Evolutionary conservation across 2,797 vertebrate species (phyloP).

Genomic region (Cyprinella venusta): DNA sequence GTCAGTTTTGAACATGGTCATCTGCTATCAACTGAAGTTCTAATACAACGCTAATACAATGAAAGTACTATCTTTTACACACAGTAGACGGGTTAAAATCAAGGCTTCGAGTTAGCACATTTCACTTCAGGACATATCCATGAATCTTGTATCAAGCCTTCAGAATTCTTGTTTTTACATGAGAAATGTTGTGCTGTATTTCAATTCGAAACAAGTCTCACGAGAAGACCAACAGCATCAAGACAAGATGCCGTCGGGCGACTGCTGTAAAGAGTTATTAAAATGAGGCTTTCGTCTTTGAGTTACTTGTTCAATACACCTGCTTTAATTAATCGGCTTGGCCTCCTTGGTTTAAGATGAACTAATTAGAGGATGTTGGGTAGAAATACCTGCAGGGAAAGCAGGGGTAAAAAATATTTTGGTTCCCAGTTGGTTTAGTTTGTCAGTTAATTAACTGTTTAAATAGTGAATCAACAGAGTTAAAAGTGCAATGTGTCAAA

Average conservation of each 20-base stretch:
- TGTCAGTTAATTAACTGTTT: constrained; percentile 38
- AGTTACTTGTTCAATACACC: constrained; percentile 49
- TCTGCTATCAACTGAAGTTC: background rate
- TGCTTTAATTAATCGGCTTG: constrained; percentile 51
- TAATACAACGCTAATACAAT: background rate
- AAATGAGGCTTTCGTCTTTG: constrained; percentile 21
- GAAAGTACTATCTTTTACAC: background rate
- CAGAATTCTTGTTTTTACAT: constrained; percentile 22
- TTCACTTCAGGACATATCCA: constrained; percentile 12
- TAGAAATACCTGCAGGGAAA: constrained; percentile 49
- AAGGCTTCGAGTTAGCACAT: constrained; percentile 14
- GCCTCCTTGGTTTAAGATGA: constrained; percentile 44
- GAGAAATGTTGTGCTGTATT: constrained; percentile 31
- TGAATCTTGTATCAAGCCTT: constrained; percentile 28
- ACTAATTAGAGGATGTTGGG: constrained; percentile 52
- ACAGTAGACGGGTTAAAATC: background rate
- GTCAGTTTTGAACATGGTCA: constrained; percentile 16
- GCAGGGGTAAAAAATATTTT: constrained; percentile 37
- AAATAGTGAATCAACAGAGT: constrained; percentile 1
- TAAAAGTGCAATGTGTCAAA: no score
- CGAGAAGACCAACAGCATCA: constrained; percentile 17
- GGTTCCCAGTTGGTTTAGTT: constrained; percentile 30
- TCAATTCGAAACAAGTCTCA: constrained; percentile 13
- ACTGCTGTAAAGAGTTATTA: constrained; percentile 26
- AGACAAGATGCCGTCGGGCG: constrained; percentile 7